phyloP scores from a whole-genome alignment of 2,113 vertebrate genomes.

The Oncorhynchus nerka region DNA sequence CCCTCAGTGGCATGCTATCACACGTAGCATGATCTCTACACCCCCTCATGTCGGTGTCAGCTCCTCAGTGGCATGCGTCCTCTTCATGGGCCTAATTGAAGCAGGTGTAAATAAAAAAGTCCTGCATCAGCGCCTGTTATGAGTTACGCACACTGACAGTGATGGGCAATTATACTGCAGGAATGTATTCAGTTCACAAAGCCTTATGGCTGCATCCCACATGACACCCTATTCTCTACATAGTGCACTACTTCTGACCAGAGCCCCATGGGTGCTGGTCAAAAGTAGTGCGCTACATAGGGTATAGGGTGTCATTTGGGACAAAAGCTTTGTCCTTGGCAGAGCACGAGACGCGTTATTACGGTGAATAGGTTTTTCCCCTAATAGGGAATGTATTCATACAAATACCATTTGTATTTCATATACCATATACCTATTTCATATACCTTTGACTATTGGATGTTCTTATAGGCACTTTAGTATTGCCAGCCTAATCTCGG shows the following conservation, averaged over 20 bases:
- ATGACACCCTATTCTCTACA: too few relatives aligned
- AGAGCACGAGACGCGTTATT: background rate
- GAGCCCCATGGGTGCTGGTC: too few relatives aligned
- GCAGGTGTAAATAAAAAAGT: background rate
- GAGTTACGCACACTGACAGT: background rate
- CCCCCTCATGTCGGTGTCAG: background rate
- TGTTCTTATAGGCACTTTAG: too few relatives aligned
- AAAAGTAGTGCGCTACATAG: too few relatives aligned
- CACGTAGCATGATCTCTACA: background rate
- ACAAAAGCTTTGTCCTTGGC: background rate
- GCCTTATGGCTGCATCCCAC: too few relatives aligned
- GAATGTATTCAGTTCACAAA: background rate
- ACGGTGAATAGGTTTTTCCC: conserved; percentile 3
- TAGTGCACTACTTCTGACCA: too few relatives aligned
- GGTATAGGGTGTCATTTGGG: too few relatives aligned
- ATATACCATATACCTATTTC: too few relatives aligned
- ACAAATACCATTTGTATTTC: background rate
- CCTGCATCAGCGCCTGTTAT: background rate
- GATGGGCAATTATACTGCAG: background rate
- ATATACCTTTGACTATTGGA: too few relatives aligned
- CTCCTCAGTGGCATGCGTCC: background rate
- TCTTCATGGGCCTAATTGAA: background rate
- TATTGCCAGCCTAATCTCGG: too few relatives aligned
- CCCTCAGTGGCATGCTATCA: background rate
- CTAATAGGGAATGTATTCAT: conserved; percentile 15